Evolutionary conservation across 2,888 invertebrate genomes (phyloP).

Genomic region (Timema podura): DNA sequence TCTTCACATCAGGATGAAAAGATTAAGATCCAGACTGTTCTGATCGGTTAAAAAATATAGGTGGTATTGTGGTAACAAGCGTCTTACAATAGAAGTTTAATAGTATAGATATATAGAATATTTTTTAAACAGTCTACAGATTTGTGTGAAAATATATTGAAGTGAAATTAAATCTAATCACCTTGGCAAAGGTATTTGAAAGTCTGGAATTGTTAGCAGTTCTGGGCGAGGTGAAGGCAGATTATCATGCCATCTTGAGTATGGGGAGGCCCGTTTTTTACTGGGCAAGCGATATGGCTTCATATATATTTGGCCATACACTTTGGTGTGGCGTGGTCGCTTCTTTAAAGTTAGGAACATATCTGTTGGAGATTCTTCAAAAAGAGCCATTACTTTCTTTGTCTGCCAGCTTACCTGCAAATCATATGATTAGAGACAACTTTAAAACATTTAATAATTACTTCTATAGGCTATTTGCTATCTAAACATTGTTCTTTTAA

Average conservation of each 20-base stretch:
- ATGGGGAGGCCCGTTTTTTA: conserved; percentile 61
- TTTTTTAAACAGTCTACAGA: no score
- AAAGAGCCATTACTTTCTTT: conserved; percentile 67
- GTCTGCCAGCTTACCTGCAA: conserved; percentile 75
- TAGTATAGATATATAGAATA: no score
- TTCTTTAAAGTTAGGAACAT: conserved; percentile 78
- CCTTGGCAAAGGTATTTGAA: conserved; percentile 56
- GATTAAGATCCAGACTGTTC: no score
- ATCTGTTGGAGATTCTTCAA: conserved; percentile 75
- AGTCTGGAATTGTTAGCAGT: conserved; percentile 57
- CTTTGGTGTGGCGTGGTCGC: conserved; percentile 74
- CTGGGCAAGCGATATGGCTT: conserved; percentile 69
- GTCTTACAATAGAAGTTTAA: no score
- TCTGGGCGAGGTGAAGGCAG: conserved; percentile 62
- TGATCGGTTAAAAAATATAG: no score
- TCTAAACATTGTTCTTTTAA: no score
- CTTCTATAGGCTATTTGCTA: no score
- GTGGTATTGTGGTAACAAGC: no score
- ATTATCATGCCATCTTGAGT: conserved; percentile 64
- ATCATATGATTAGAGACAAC: conserved; percentile 14
- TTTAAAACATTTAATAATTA: background rate
- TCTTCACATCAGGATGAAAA: no score
- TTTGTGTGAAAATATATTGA: no score
- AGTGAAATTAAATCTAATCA: conserved; percentile 37
- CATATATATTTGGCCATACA: conserved; percentile 69